Evolutionary conservation across 1,140 invertebrate genomes (phyloP), one percentile per base, ranked within the genome.

Genomic region (Anoplolepis gracilipes): DNA sequence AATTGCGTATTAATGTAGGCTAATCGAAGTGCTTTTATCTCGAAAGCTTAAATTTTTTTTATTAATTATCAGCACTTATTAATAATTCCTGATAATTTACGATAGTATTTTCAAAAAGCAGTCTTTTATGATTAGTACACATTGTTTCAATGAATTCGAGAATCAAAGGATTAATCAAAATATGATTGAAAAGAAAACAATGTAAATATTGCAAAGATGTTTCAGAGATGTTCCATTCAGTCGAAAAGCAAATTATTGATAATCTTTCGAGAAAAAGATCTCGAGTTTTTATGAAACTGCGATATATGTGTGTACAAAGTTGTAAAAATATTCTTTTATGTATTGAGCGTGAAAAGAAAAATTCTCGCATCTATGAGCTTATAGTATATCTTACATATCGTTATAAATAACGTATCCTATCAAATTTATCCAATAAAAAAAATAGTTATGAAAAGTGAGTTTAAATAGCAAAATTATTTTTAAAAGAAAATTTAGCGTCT

Each of bases 141-240:
- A 70, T 55, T 81, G 7, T 7, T 42, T n/a, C 13, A 33, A 30
- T 16, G 61, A 88, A 90, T 73, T 85, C 49, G 85, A 79, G 89
- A 92, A 94, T 93, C 92, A 93, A 94, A 89, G 87, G 88, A 85
- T 90, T 85, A 92, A 94, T 94, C 92, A 93, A 93, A 93, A 89
- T 70, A 59, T 33, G 39, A 72, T 70, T 61, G 42, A 19, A 53
- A 13, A 69, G 10, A 69, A 36, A 69, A 13, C n/a, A 57, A 42
- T 10, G 10, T 11, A 42, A 6, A 2, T 30, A 42, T 22, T 16
- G 22, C 30, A 30, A 70, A 57, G n/a, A 57, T 4, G n/a, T n/a
- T n/a, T n/a, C n/a, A n/a, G 22, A 70, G 30, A 70, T 10, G 2
- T 42, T 72, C 8, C 7, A 46, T 5, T 78, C 19, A 28, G 13